Evolutionary conservation across 2,888 invertebrate genomes (phyloP).

Genomic region (Machimus atricapillus): DNA sequence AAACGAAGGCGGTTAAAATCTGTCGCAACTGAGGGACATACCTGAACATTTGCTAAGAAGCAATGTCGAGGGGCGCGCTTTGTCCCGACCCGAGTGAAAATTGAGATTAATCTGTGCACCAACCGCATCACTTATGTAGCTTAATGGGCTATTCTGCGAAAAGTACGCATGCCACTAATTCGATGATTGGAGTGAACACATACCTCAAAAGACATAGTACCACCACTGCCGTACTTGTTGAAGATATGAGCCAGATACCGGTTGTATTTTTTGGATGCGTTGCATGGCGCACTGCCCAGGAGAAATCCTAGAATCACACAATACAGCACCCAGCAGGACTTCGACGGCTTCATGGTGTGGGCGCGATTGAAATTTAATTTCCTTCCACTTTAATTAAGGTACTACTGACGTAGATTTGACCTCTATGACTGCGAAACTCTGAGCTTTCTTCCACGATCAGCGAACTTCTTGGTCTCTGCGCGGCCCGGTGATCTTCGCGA

Average conservation of each 20-base stretch:
- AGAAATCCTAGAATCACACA: not conserved
- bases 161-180: constrained; percentile 15
- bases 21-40: not conserved
- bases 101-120: constrained; percentile 6
- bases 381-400: not conserved
- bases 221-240: constrained; percentile 60
- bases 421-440: not conserved
- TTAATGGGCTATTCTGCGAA: not conserved
- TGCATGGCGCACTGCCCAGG: not conserved
- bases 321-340: not conserved
- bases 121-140: not conserved
- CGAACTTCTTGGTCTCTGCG: not conserved
- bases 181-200: constrained; percentile 42
- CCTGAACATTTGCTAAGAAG: not conserved
- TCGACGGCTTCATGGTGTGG: not conserved
- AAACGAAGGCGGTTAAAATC: not conserved
- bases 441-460: not conserved
- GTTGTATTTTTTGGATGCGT: constrained; percentile 56
- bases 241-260: constrained; percentile 60
- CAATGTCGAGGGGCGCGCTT: not conserved
- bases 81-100: not conserved
- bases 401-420: not conserved
- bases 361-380: not conserved
- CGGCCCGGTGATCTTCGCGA: not conserved
- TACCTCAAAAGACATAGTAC: constrained; percentile 61